Base-by-base conservation (phyloP, 2,797 vertebrate species). In the Cynopterus sphinx region DNA sequence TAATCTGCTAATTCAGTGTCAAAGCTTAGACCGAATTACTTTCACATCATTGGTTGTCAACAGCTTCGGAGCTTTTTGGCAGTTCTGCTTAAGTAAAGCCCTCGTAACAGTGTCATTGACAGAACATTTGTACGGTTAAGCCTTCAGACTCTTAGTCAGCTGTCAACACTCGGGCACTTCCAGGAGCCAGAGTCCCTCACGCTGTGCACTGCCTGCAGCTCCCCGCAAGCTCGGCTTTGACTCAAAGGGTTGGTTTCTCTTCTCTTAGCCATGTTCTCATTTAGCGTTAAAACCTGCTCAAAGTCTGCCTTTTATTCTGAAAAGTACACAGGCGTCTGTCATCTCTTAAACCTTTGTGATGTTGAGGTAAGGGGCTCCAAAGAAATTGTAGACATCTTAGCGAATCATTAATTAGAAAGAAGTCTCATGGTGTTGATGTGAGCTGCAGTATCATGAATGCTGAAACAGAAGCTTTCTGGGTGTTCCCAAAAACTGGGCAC, bases 201-300 rank as follows among this genome's bases (percentile, higher is more conserved):
- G 99, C 99, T 99, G 99, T 98, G 99, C 98, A 97, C 98, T 98
- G 99, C 99, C 99, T 99, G 98, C 99, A 99, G 99, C 99, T 99
- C 96, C 98, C 99, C 98, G 98, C 98, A 96, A 99, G 99, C 99
- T 99, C 98, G 98, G 98, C 99, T 99, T 99, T 99, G 99, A 99
- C 99, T 99, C 98, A 99, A 99, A 99, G 99, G 98, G 98, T 98
- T 99, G 99, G 99, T 99, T 99, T 99, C 98, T 98, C 98, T 99
- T 98, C 99, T 99, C 98, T 99, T 98, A 99, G 98, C 98, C 99
- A 99, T 99, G 99, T 99, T 99, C 99, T 99, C 99, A 98, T 99
- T 99, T 99, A 99, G 98, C 96, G 98, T 98, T 99, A 98, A 99
- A 98, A 96, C 98, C 98, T 97, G 98, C 98, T 99, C 96, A 96